phyloP scores from a whole-genome alignment of 2,113 vertebrate species.

The Neotoma lepida region DNA sequence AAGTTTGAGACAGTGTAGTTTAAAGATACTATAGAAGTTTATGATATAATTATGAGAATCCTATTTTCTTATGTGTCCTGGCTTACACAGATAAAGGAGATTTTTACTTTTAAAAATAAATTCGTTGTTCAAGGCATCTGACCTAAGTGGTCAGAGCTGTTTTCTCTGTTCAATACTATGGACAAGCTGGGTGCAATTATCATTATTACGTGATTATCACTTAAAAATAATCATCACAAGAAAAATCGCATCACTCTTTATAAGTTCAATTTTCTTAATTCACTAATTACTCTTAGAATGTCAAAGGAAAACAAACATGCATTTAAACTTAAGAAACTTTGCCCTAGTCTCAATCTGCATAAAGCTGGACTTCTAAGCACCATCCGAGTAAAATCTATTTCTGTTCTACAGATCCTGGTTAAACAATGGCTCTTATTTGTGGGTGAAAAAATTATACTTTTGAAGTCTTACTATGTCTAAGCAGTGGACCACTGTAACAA shows the following conservation, averaged over 20 bases:
- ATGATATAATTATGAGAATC: neutral
- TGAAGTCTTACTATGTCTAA: neutral
- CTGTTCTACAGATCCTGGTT: neutral
- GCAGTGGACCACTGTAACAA: neutral
- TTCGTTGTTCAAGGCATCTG: neutral
- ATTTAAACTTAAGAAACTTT: neutral
- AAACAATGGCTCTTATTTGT: neutral
- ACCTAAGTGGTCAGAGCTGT: neutral
- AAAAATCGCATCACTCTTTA: neutral
- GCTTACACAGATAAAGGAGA: neutral
- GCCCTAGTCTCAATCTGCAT: neutral
- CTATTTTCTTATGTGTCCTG: neutral
- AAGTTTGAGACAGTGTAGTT: constrained; percentile 1
- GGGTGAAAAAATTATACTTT: neutral
- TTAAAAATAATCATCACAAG: neutral
- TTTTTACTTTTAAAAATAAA: constrained; percentile 33
- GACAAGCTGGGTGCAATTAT: neutral
- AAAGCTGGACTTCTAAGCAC: neutral
- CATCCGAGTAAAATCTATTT: neutral
- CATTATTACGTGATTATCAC: neutral
- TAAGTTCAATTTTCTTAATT: constrained; percentile 31
- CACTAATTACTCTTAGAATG: neutral
- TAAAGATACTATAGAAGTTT: neutral
- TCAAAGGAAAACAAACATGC: neutral
- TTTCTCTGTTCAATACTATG: neutral